A percentile compares a stretch with the other conserved stretches of the same genome.
phyloP scores from a whole-genome alignment of 2,888 invertebrate genomes.

The Chrysodeixis includens region DNA sequence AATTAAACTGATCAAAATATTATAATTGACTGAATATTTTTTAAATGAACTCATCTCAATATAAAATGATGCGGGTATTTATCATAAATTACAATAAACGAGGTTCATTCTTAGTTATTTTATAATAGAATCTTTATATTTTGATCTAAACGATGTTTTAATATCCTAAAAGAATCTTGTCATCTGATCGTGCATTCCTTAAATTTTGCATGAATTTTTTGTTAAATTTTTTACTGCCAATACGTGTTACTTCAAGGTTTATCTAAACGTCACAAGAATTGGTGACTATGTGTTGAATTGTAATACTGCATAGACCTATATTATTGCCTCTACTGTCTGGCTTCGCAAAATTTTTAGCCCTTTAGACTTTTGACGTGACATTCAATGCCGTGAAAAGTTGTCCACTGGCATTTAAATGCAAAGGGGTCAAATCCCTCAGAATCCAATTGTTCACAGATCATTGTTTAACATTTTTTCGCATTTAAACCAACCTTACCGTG shows the following conservation, averaged over 20 bases:
- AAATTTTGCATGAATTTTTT: neutral
- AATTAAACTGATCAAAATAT: slow-evolving; percentile 8
- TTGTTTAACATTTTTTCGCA: neutral
- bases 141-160: neutral
- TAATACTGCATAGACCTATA: too few species aligned
- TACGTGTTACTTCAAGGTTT: too few species aligned
- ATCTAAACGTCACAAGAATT: too few species aligned
- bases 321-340: too few species aligned
- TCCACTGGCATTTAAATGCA: neutral
- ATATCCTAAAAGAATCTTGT: neutral
- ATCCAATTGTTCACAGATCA: neutral
- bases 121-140: neutral
- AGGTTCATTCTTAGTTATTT: neutral
- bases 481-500: slow-evolving; percentile 9
- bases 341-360: too few species aligned
- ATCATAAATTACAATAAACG: slow-evolving; percentile 3
- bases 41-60: neutral
- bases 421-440: neutral
- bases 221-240: too few species aligned
- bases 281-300: too few species aligned
- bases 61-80: neutral
- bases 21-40: neutral
- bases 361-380: too few species aligned
- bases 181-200: neutral
- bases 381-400: neutral